Evolutionary conservation across 2,113 vertebrate genomes (phyloP).

Genomic region (western clawed frog (Xenopus tropicalis)): UCB_Xtro_10.0 CM004444.2:35659501-35660000

Average conservation of each 20-base stretch:
- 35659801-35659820: slow-evolving; percentile 28
- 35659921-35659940: slow-evolving; percentile 37
- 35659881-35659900: slow-evolving; percentile 30
- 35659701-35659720: neutral
- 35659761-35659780: slow-evolving; percentile 8
- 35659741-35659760: slow-evolving; percentile 23
- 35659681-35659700: neutral
- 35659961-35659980: slow-evolving; percentile 17
- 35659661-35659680: neutral
- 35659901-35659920: slow-evolving; percentile 46
- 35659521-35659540: too few relatives aligned
- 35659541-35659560: too few relatives aligned
- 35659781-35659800: slow-evolving; percentile 3
- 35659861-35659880: slow-evolving; percentile 43
- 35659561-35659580: too few relatives aligned
- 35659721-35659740: slow-evolving; percentile 4
- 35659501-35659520: too few relatives aligned
- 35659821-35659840: slow-evolving; percentile 27
- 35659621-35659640: too few relatives aligned
- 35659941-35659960: slow-evolving; percentile 26
- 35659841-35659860: slow-evolving; percentile 22
- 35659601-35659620: too few relatives aligned
- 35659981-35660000: slow-evolving; percentile 28
- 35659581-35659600: too few relatives aligned
- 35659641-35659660: too few relatives aligned